Evolutionary conservation across 1,140 invertebrate genomes (phyloP), one percentile per base, ranked within the genome.

Genomic region (Lasioglossum baleicum): DNA sequence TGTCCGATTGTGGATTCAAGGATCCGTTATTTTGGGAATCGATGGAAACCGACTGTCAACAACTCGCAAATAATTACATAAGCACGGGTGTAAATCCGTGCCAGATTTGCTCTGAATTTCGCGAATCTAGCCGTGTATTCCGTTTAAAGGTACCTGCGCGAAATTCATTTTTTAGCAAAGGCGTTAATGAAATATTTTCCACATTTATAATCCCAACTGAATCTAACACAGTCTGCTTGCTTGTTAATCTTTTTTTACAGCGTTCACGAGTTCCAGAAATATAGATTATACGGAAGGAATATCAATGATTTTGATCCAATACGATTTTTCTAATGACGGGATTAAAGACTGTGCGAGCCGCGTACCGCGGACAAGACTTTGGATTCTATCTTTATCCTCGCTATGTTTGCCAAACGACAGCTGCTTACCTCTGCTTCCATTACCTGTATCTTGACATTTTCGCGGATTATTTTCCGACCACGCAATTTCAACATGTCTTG

Each of bases 371-470:
- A 87, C 85, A 86, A 75, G 70, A 78, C 78, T 83, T 71, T 31
- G 60, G 71, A 70, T 70, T 89, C 87, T 90, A 89, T 90, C 82
- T 89, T 89, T 90, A 88, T 83, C 81, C 87, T 60, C 74, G 81
- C 80, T 84, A 81, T 70, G 80, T 83, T 88, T 86, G 86, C 77
- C 88, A 83, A 89, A 86, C 85, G 85, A 83, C 86, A 83, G 81
- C 82, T 80, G 83, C 83, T 75, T 83, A 69, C 84, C 74, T 86
- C 82, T 84, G 64, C 77, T 83, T 74, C 86, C 84, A 83, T 88
- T 83, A 83, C 73, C 64, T 69, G 71, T 78, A 78, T 81, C 74
- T 78, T 74, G 78, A 80, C 76, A 82, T 83, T 83, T 71, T 26
- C 71, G 56, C 42, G 35, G 44, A 86, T 85, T 83, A 86, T 80